Evolutionary conservation across 2,113 vertebrate species (phyloP), one percentile per base, ranked within the genome.

Genomic region (Melanerpes formicivorus): DNA sequence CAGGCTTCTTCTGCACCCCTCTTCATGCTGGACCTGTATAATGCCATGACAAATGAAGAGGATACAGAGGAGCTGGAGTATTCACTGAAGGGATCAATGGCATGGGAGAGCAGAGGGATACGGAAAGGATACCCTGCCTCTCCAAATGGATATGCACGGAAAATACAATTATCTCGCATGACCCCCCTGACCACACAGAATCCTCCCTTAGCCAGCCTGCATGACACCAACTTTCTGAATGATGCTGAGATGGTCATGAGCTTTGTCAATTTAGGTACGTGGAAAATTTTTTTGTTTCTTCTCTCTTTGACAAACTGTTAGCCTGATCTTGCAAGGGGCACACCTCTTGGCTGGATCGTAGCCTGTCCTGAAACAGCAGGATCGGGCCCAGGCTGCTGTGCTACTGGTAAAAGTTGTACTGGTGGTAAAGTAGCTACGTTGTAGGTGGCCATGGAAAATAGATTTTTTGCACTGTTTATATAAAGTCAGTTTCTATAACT

Each of bases 161-260:
- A 98, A 91, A 97, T 98, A 19, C 98, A 99, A 91, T 96, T 99
- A 37, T 97, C 98, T 93, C 98, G 98, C 90, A 96, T 96, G 54
- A 92, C 96, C 59, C 95, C 98, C 29, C 85, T 98, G 94, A 96
- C 97, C 78, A 98, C 98, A 79, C 98, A 98, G 94, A 98, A 98
- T 70, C 98, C 99, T 75, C 98, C 99, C 27, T 96, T 99, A 91
- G 98, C 98, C 97, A 98, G 98, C 82, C 98, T 98, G 77, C 99
- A 99, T 25, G 99, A 99, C 96, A 98, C 98, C 97, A 99, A 97
- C 98, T 99, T 99, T 96, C 98, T 99, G 91, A 99, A 99, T 91
- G 99, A 99, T 94, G 99, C 99, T 75, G 99, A 99, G 91, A 99
- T 99, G 99, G 99, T 99, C 77, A 99, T 99, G 99, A 99, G 99